Percentiles rank a stretch among this genome's conserved stretches.
phyloP scores from a whole-genome alignment of 2,888 invertebrate species.

The Ochlodes sylvanus region DNA sequence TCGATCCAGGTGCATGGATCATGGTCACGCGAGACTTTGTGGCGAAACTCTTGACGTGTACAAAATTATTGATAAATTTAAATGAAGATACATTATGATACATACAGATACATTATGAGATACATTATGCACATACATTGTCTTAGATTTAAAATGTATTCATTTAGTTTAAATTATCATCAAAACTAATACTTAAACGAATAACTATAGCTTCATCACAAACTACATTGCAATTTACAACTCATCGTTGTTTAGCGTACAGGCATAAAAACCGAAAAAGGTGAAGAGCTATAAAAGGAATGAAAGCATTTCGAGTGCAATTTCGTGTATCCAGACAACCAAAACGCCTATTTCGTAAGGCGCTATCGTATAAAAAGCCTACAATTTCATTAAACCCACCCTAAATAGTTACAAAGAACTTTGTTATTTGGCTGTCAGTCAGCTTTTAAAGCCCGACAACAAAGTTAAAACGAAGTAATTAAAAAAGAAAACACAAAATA shows the following conservation, averaged over 20 bases:
- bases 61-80: no score
- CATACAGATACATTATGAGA: no score
- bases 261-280: conserved; percentile 34
- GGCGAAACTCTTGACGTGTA: no score
- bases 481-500: conserved; percentile 85
- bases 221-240: background rate
- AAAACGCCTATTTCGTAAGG: conserved; percentile 61
- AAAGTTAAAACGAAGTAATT: conserved; percentile 85
- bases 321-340: conserved; percentile 51
- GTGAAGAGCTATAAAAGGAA: conserved; percentile 43
- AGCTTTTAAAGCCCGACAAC: conserved; percentile 82
- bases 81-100: no score
- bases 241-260: conserved; percentile 15
- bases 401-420: conserved; percentile 82
- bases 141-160: no score
- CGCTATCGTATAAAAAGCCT: conserved; percentile 68
- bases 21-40: no score
- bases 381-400: conserved; percentile 78
- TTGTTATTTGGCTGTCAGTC: conserved; percentile 84
- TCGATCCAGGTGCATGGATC: no score
- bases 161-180: no score
- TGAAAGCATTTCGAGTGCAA: conserved; percentile 45
- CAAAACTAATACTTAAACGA: background rate
- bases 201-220: background rate
- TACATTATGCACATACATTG: no score